These are phyloP conservation scores for Pseudolaguvia tuberculata DNA, from an alignment of 2,113 vertebrate species.

Conservation along the genomic window DNA sequence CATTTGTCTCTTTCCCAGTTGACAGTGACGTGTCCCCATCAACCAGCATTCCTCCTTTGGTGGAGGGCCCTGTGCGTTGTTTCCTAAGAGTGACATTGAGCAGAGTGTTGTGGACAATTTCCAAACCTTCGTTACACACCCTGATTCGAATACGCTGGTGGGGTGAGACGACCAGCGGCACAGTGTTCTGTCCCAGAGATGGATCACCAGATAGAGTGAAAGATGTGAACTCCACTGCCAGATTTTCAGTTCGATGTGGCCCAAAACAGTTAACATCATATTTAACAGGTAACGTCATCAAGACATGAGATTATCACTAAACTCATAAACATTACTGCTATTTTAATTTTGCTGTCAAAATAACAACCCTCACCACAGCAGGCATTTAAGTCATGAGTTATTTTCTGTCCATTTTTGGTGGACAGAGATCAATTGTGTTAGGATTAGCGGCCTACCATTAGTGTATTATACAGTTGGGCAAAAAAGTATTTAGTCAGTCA, in stretches of 20 bases:
- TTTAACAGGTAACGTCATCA: constrained; percentile 73
- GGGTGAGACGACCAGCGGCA: constrained; percentile 85
- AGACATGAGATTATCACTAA: no score
- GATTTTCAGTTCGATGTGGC: constrained; percentile 83
- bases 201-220: constrained; percentile 67
- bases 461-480: no score
- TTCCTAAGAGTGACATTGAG: constrained; percentile 79
- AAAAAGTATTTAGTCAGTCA: no score
- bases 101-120: constrained; percentile 74
- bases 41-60: constrained; percentile 85
- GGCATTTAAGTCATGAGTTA: background rate
- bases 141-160: constrained; percentile 86
- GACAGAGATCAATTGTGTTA: no score
- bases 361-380: background rate
- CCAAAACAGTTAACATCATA: constrained; percentile 87
- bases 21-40: constrained; percentile 72
- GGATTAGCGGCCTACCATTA: no score
- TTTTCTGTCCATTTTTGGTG: no score
- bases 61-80: constrained; percentile 83
- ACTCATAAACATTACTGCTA: background rate
- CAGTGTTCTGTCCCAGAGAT: constrained; percentile 75
- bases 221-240: constrained; percentile 70
- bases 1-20: constrained; percentile 59
- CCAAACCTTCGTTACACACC: constrained; percentile 64
- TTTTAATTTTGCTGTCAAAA: background rate